These are phyloP conservation scores for Terebella lapidaria DNA, from an alignment of 2,888 invertebrate species.

Conservation along the genomic window DNA sequence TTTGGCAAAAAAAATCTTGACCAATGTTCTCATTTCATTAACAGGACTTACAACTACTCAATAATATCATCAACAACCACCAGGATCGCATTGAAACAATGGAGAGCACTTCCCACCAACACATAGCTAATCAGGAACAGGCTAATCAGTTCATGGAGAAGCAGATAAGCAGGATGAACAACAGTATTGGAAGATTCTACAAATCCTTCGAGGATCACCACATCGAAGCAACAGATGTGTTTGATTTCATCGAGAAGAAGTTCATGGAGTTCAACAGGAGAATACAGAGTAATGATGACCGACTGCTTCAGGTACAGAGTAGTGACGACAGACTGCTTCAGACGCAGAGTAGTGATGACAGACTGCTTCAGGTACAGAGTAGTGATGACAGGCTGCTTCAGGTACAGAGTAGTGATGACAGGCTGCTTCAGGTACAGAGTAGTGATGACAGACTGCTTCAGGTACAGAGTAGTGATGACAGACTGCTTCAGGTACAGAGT, in stretches of 20 bases:
- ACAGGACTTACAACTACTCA: constrained; percentile 9
- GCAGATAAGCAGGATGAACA: constrained; percentile 5
- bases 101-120: constrained; percentile 11
- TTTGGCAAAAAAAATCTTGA: too few relatives aligned
- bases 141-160: neutral
- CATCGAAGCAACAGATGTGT: neutral
- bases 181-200: neutral
- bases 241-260: constrained; percentile 5
- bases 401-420: too few relatives aligned
- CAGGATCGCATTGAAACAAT: constrained; percentile 10
- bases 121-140: neutral
- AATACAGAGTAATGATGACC: constrained; percentile 1
- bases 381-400: too few relatives aligned
- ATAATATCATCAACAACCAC: constrained; percentile 14
- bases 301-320: constrained; percentile 5
- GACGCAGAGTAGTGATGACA: too few relatives aligned
- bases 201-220: constrained; percentile 2
- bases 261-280: constrained; percentile 3
- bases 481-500: too few relatives aligned
- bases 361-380: too few relatives aligned
- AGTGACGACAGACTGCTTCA: too few relatives aligned
- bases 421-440: too few relatives aligned
- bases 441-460: too few relatives aligned
- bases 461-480: too few relatives aligned
- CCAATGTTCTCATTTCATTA: neutral